Percentiles rank a stretch among this genome's conserved stretches.
These are phyloP conservation scores for Atta cephalotes DNA, from an alignment of 1,140 invertebrate genomes.

Conservation along the genomic window DNA sequence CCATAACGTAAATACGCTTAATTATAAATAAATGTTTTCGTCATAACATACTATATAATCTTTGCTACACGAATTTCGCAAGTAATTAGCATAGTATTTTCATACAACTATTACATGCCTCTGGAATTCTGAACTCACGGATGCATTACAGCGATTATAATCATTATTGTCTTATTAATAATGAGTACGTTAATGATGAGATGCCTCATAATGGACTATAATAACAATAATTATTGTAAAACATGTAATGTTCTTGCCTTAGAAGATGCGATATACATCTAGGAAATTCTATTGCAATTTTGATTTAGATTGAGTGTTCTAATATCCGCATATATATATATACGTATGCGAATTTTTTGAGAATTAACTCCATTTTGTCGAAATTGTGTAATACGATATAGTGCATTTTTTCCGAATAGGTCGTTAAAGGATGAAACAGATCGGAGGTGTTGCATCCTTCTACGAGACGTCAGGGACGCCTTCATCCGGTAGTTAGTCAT, in stretches of 20 bases:
- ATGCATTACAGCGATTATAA: slow-evolving; percentile 19
- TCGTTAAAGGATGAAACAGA: slow-evolving; percentile 75
- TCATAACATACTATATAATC: background rate
- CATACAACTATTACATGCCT: slow-evolving; percentile 23
- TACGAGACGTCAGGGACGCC: slow-evolving; percentile 76
- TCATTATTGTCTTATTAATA: slow-evolving; percentile 48
- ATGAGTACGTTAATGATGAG: slow-evolving; percentile 26
- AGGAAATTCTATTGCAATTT: slow-evolving; percentile 20
- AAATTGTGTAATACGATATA: background rate
- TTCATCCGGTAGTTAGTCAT: slow-evolving; percentile 84
- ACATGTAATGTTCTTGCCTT: slow-evolving; percentile 28
- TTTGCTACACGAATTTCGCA: slow-evolving; percentile 3
- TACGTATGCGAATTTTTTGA: background rate
- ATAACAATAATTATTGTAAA: slow-evolving; percentile 46
- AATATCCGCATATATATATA: background rate
- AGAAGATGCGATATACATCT: background rate
- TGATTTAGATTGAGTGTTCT: background rate
- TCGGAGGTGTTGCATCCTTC: slow-evolving; percentile 73
- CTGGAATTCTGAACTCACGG: slow-evolving; percentile 10
- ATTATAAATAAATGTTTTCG: slow-evolving; percentile 20
- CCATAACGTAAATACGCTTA: background rate
- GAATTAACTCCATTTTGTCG: background rate
- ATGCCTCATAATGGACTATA: slow-evolving; percentile 16
- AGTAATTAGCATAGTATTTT: slow-evolving; percentile 41
- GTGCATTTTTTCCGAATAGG: slow-evolving; percentile 53